Base-by-base conservation (phyloP, 2,797 vertebrate species). In the Sibirionetta formosa region DNA sequence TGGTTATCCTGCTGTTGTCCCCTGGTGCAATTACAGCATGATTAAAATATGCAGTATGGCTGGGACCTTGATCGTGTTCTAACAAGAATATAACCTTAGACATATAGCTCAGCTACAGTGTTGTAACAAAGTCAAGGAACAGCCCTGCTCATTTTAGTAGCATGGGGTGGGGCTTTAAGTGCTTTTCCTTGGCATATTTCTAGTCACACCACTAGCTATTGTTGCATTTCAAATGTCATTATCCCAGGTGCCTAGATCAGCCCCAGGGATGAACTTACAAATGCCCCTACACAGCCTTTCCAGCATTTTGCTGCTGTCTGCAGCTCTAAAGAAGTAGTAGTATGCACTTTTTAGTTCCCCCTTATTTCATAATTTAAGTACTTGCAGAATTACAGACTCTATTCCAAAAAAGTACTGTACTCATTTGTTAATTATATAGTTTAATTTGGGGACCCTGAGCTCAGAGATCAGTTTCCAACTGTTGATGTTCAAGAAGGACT, bases 51-150 rank as follows among this genome's bases (percentile, higher is more conserved):
- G 89, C 73, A 72, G 85, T 61, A 56, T 82, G 72, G 58, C 94
- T 95, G 82, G 72, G 85, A 88, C 95, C 94, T 95, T 82, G 87
- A 70, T 96, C 95, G 12, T 96, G 96, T 96, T 96, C 69, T 95
- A 93, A 94, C 96, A 96, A 24, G 95, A 94, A 46, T 8, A 48
- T 24, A 88, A 53, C 79, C 75, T 85, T 70, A 86, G 89, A 93
- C 72, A 38, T 12, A 64, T 4, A 92, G 82, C 86, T 19, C 31
- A 22, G 73, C 58, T 94, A 63, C 46, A 81, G 61, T 17, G 5
- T 40, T 60, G 48, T 75, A 94, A 78, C 3, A 0, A 78, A 88
- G 71, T 84, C 92, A 75, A 2, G 26, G 73, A 93, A 29, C 82
- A 91, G 1, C 61, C 33, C 35, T 86, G 68, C 85, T 93, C 5